phyloP scores from a whole-genome alignment of 2,888 invertebrate species.

The Ormyrus thymus region DNA sequence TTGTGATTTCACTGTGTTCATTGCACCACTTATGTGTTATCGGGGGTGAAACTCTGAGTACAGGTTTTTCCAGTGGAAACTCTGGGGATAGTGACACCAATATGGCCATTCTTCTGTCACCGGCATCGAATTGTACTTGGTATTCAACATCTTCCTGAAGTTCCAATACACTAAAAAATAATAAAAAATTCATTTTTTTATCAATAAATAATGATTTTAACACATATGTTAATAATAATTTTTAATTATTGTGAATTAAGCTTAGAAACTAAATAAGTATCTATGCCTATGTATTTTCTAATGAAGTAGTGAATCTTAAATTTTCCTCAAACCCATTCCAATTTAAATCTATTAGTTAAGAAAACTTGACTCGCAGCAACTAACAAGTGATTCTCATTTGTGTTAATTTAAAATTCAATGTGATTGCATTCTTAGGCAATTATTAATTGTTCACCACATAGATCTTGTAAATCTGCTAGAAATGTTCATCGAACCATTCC shows the following conservation, averaged over 20 bases:
- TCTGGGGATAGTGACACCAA: conserved; percentile 81
- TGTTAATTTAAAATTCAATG: too few species aligned
- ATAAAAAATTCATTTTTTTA: conserved; percentile 1
- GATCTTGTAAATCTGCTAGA: too few species aligned
- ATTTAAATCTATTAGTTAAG: not conserved
- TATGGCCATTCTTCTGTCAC: conserved; percentile 81
- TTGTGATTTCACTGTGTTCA: conserved; percentile 82
- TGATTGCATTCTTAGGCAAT: too few species aligned
- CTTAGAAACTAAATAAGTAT: too few species aligned
- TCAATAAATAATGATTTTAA: conserved; percentile 11
- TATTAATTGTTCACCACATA: too few species aligned
- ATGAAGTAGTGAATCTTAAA: too few species aligned
- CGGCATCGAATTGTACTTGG: conserved; percentile 82
- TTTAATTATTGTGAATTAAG: too few species aligned
- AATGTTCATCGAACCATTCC: too few species aligned
- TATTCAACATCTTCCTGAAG: conserved; percentile 84
- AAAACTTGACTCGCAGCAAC: too few species aligned
- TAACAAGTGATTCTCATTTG: too few species aligned
- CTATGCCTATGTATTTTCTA: too few species aligned
- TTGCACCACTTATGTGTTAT: conserved; percentile 85
- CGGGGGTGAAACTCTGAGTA: conserved; percentile 81
- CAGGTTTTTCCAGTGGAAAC: conserved; percentile 86
- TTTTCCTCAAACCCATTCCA: too few species aligned
- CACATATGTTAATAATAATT: not conserved
- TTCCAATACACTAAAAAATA: conserved; percentile 80